phyloP scores from a whole-genome alignment of 2,113 vertebrate species.

The Nesospiza acunhae region DNA sequence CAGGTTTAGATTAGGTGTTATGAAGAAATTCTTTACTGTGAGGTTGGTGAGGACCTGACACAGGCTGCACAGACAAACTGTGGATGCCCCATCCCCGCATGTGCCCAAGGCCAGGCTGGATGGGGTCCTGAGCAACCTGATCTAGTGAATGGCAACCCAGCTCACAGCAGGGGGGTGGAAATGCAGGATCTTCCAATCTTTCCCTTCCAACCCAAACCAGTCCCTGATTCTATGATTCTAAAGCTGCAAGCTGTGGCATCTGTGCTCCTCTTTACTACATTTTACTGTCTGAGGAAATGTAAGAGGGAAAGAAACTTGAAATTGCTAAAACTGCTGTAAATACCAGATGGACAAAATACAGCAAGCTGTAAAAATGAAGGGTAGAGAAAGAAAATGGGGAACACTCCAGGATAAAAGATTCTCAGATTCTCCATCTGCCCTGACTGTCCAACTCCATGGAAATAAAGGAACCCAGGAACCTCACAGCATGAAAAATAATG shows the following conservation, averaged over 20 bases:
- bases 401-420: background rate
- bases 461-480: background rate
- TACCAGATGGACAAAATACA: background rate
- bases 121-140: background rate
- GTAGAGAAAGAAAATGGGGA: background rate
- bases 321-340: conserved; percentile 26
- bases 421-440: background rate
- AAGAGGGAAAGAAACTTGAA: background rate
- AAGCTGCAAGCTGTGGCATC: background rate
- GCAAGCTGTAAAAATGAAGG: background rate
- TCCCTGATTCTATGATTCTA: background rate
- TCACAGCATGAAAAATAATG: background rate
- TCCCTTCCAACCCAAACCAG: background rate
- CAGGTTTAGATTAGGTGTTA: background rate
- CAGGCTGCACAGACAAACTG: background rate
- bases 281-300: background rate
- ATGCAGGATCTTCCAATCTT: background rate
- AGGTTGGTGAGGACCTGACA: background rate
- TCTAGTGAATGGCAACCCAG: background rate
- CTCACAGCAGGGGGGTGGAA: background rate
- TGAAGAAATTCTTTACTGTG: background rate
- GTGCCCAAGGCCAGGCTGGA: background rate
- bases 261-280: background rate
- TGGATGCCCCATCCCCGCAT: background rate
- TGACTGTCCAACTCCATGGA: background rate